Evolutionary conservation across 2,888 invertebrate species (phyloP), one percentile per base, ranked within the genome.

Genomic region (Phlogophora meticulosa): DNA sequence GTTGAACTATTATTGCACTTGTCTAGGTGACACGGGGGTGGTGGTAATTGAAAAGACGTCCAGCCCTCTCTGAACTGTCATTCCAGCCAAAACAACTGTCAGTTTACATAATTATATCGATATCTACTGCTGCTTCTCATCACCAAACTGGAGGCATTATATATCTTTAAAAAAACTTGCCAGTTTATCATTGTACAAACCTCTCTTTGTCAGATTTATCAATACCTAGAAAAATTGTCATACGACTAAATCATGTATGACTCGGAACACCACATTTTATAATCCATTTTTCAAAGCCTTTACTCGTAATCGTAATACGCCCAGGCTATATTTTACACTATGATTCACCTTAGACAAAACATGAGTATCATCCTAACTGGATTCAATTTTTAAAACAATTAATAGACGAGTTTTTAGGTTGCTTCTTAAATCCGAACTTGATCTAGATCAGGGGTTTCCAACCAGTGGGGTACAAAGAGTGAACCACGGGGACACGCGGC

Each of bases 111-210:
- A n/a, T n/a, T n/a, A n/a, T n/a, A n/a, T n/a, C n/a, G n/a, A n/a
- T n/a, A n/a, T n/a, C n/a, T n/a, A n/a, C n/a, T n/a, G n/a, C n/a
- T n/a, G n/a, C n/a, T n/a, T n/a, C n/a, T n/a, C n/a, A n/a, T n/a
- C n/a, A n/a, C n/a, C n/a, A n/a, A n/a, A n/a, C n/a, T n/a, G n/a
- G n/a, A n/a, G n/a, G n/a, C n/a, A 40, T 22, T 56, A 57, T 32
- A 40, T 5, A n/a, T 32, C 7, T 7, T 55, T 60, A 11, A 4
- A 11, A 15, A 24, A 38, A 58, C 24, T 3, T 60, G 57, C 32
- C 3, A 17, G 13, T 34, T 61, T 34, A 62, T 62, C n/a, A 45
- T 62, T 61, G 13, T 17, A 45, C 22, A 17, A 32, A 17, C 11
- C 5, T 63, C 17, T 1, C 17, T 32, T 40, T 20, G 15, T 42